Base-by-base conservation (phyloP, 2,888 invertebrate genomes). In the Cheilosia grossa region DNA sequence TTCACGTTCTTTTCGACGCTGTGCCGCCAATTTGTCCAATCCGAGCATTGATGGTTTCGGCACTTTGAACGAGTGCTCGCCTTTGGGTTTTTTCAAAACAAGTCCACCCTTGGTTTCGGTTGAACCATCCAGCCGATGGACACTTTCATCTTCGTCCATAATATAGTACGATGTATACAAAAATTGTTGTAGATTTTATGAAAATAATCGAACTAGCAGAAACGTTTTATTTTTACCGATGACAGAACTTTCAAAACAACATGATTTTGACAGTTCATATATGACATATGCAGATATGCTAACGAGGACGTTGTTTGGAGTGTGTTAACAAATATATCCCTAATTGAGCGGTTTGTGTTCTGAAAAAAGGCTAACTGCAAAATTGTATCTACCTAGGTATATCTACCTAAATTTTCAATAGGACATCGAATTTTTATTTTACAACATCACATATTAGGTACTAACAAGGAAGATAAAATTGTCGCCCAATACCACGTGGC, bases 1-100 rank as follows among this genome's bases (percentile, higher is more conserved):
- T 88, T 94, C 94, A 73, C 92, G 92, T 89, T 94, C 94, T 82
- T 92, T 93, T 9, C 96, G 93, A 87, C 95, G 95, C 69, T 94
- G 94, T n/a, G 95, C 96, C 19, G 98, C 98, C 85, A 98, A 92
- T 91, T 95, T 96, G 91, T 98, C 98, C 63, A 98, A 92, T 0
- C 98, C 98, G 6, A 98, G 92, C 9, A 96, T 91, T 0, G 98
- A 98, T 47, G 94, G 93, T 89, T 94, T 95, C 0, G 96, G 97
- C 66, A 96, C 94, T 91, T 96, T 97, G 89, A 97, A 96, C 24
- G 92, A 87, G 21, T 54, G 92, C 2, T 92, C 93, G 21, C 49
- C 54, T 79, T 89, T 90, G 5, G 89, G 82, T 92, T 95, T 96
- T 89, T 95, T 95, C 61, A 96, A 93, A 72, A 96, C 93, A 30